phyloP scores from a whole-genome alignment of 2,797 vertebrate genomes.

The Myotis vivesi region DNA sequence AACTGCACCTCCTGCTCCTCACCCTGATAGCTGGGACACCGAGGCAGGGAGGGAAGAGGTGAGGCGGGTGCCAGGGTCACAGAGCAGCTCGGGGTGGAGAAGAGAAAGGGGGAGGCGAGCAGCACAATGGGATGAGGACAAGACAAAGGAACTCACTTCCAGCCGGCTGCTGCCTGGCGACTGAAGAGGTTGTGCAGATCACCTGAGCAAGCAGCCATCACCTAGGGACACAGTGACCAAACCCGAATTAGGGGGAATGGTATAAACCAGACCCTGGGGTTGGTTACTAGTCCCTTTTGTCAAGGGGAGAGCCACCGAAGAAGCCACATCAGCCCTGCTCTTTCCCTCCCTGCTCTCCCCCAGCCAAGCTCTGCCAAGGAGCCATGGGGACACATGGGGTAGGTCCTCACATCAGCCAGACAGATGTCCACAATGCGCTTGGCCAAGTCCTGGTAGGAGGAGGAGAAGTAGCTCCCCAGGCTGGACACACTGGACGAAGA shows the following conservation, averaged over 20 bases:
- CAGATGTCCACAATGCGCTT: constrained; percentile 88
- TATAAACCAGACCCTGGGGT: background rate
- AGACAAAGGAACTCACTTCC: constrained; percentile 89
- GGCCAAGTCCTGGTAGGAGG: constrained; percentile 91
- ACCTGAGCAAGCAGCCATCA: constrained; percentile 91
- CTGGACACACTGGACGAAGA: constrained; percentile 83
- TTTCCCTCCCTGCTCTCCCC: background rate
- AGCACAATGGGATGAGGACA: background rate
- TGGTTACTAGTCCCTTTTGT: background rate
- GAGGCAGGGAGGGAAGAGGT: background rate
- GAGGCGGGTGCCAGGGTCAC: background rate
- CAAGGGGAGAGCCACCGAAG: background rate
- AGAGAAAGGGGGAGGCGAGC: background rate
- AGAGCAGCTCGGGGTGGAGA: background rate
- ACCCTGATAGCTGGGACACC: constrained; percentile 88
- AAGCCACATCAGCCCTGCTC: background rate
- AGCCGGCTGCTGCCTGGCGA: constrained; percentile 88
- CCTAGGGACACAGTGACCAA: constrained; percentile 81
- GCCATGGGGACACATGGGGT: background rate
- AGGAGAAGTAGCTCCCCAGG: constrained; percentile 84
- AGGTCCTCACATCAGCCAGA: constrained; percentile 88
- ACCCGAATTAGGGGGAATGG: background rate
- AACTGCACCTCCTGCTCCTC: constrained; percentile 90
- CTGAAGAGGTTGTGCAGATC: constrained; percentile 90
- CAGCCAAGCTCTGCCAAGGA: background rate